Evolutionary conservation across 2,888 invertebrate genomes (phyloP), one percentile per base, ranked within the genome.

Genomic region (Hyppa rectilinea): DNA sequence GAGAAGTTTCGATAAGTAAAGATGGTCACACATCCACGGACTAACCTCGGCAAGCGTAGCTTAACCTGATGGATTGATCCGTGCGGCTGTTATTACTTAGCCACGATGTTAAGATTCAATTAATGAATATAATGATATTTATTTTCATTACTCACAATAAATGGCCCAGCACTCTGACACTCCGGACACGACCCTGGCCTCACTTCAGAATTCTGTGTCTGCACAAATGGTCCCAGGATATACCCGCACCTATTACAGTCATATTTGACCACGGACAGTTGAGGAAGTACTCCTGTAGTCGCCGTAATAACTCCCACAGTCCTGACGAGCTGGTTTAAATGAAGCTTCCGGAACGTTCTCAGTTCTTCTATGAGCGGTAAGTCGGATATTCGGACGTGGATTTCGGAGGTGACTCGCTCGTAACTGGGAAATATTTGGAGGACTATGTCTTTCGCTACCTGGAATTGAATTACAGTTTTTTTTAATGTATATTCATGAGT

Each of bases 141-240:
- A n/a, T n/a, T n/a, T n/a, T n/a, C n/a, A n/a, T n/a, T n/a, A n/a
- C 93, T 96, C 90, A 98, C 98, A 96, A 98, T 97, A 93, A 99
- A 99, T 0, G 99, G 99, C 1, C 99, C 99, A 69, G 96, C 96
- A 87, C 99, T 99, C 92, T 99, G 99, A 96, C 99, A 99, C 90
- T 99, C 99, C 0, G 99, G 99, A 96, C 99, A 99, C 0, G 98
- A 98, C 0, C 99, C 99, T 0, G 99, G 99, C 88, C 98, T 98
- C 0, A 99, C 98, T 96, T 99, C 99, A 5, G 98, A 96, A 87
- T 98, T 98, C 92, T 99, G 99, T 0, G 98, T 97, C 95, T 99
- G 99, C 23, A 98, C 98, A 91, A 99, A 99, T 0, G 99, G 99
- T 0, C 99, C 99, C 82, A 99, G 95, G 34, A 99, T 96, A 90